Percentiles rank a stretch among this genome's conserved stretches.
These are phyloP conservation scores for Plebejus anna DNA, from an alignment of 2,888 invertebrate genomes.

Conservation along the genomic window DNA sequence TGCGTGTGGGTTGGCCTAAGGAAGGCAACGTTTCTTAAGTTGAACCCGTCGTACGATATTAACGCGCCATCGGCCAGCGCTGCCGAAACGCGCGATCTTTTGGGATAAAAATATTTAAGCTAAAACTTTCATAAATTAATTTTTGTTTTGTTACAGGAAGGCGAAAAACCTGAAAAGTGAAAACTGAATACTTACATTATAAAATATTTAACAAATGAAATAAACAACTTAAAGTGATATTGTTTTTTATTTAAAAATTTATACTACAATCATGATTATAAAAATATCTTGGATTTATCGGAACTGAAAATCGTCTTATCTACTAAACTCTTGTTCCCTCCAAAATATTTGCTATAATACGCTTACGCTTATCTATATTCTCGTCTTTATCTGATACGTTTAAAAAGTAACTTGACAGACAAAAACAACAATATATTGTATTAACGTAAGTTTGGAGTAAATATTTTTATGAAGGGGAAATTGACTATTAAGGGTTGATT, in stretches of 20 bases:
- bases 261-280: constrained; percentile 13
- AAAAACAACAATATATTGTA: background rate
- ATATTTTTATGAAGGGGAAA: background rate
- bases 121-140: background rate
- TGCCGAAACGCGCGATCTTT: too few relatives aligned
- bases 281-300: background rate
- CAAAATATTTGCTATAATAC: too few relatives aligned
- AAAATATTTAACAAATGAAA: background rate
- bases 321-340: too few relatives aligned
- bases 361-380: background rate
- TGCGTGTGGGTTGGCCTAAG: too few relatives aligned
- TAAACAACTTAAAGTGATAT: background rate
- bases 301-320: too few relatives aligned
- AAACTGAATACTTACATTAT: too few relatives aligned
- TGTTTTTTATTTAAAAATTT: background rate
- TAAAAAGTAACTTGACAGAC: background rate
- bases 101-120: too few relatives aligned
- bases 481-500: too few relatives aligned
- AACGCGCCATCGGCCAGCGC: too few relatives aligned
- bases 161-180: background rate
- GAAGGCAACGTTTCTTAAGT: too few relatives aligned
- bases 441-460: background rate
- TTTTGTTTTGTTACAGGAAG: background rate
- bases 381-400: background rate
- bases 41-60: too few relatives aligned